Evolutionary conservation across 2,888 invertebrate species (phyloP), one percentile per base, ranked within the genome.

Genomic region (Parasteatoda lunata): DNA sequence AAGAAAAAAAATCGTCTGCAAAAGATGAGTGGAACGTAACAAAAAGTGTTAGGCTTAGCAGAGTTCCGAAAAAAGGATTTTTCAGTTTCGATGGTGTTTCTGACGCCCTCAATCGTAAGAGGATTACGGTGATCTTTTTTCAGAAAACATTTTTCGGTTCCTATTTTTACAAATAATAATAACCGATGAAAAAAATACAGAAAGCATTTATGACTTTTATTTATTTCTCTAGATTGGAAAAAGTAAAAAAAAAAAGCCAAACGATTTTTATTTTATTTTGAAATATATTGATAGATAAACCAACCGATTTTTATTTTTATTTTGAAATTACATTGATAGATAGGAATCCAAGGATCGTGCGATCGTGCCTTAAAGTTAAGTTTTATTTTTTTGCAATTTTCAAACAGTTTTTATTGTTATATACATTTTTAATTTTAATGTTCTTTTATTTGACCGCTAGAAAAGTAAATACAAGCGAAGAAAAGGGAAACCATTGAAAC

Each of bases 81-180:
- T 76, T 66, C 47, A 13, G 15, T 66, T 66, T 49, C 66, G 65
- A 64, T 76, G 66, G 76, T 66, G 76, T 73, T 72, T 80, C 65
- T 73, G 80, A 65, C 59, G 73, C 80, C 71, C 71, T 73, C 80
- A 80, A 51, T 65, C 80, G 71, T 80, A 80, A 80, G 80, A 80
- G 80, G 80, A 80, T 80, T 80, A 80, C 71, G 72, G 73, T 80
- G 80, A 73, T 80, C 69, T 79, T 79, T 70, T 45, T 65, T 71
- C 52, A 30, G 71, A 73, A 73, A 80, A 73, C 80, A 80, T 80
- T 80, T 80, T 80, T 80, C 80, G 65, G 65, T 79, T 52, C 47
- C 71, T 59, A 59, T 59, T 59, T 59, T 59, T 59, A 59, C 59
- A 59, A 59, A 59, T 59, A 59, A 59, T 59, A 59, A 59, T 59